These are phyloP conservation scores for Callinectes sapidus DNA, from an alignment of 2,888 invertebrate species.

Conservation along the genomic window DNA sequence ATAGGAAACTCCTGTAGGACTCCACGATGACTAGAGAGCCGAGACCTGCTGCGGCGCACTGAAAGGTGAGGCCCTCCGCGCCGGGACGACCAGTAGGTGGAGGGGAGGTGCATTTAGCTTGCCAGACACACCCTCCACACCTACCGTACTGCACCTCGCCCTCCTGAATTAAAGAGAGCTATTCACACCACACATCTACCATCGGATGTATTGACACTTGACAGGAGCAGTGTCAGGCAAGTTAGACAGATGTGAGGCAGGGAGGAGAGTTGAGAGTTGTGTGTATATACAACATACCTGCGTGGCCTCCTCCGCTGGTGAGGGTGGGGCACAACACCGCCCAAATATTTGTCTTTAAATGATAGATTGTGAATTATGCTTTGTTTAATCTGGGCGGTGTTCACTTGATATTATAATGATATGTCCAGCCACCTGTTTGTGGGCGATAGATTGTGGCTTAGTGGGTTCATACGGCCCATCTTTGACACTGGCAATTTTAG, in stretches of 20 bases:
- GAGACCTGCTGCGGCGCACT: not conserved
- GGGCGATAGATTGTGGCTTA: not conserved
- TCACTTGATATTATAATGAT: not conserved
- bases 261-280: not conserved
- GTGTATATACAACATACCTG: no score
- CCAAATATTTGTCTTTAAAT: not conserved
- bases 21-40: conserved; percentile 43
- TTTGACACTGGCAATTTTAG: not conserved
- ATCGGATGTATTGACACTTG: not conserved
- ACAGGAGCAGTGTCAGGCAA: not conserved
- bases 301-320: not conserved
- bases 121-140: not conserved
- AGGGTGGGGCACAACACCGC: not conserved
- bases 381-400: not conserved
- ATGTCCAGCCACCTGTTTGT: not conserved
- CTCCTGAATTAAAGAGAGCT: conserved; percentile 3
- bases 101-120: not conserved
- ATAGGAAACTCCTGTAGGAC: conserved; percentile 23
- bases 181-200: not conserved
- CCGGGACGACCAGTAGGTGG: not conserved
- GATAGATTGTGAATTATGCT: not conserved
- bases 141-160: not conserved
- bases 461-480: not conserved
- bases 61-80: not conserved
- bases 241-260: not conserved